A percentile compares a stretch with the other conserved stretches of the same genome.
Conservation (phyloP, 1,140 invertebrate species). For the Drosophila chauvacae region DNA sequence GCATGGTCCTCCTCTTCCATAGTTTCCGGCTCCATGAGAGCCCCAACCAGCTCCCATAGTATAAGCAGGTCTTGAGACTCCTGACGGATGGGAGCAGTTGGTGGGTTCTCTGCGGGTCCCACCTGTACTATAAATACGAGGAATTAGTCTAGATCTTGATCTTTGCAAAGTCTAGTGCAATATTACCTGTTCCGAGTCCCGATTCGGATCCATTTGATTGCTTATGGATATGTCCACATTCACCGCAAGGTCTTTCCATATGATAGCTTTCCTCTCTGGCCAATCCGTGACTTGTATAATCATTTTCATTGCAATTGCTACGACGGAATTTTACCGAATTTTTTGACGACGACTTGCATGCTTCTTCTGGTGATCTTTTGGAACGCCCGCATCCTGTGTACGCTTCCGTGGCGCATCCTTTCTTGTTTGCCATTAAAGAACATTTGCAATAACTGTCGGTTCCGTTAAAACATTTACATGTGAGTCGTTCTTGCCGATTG, state of each 20-base stretch:
- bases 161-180: neutral
- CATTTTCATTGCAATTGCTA: too few relatives aligned
- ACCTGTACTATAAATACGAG: conserved; percentile 9
- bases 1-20: neutral
- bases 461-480: neutral
- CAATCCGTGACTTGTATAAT: neutral
- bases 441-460: neutral
- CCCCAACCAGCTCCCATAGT: neutral
- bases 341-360: neutral
- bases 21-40: neutral
- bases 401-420: neutral
- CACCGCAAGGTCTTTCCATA: neutral
- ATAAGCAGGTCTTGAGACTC: neutral
- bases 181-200: neutral
- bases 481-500: neutral
- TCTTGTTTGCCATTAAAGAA: neutral
- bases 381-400: too few relatives aligned
- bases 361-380: neutral
- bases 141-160: neutral
- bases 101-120: neutral
- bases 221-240: neutral
- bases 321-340: neutral
- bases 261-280: neutral
- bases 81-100: neutral
- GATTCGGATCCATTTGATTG: neutral